Evolutionary conservation across 53 echinoderm and acorn worm species (phyloP), one percentile per base, ranked within the genome.

Genomic region (Antedon mediterranea): DNA sequence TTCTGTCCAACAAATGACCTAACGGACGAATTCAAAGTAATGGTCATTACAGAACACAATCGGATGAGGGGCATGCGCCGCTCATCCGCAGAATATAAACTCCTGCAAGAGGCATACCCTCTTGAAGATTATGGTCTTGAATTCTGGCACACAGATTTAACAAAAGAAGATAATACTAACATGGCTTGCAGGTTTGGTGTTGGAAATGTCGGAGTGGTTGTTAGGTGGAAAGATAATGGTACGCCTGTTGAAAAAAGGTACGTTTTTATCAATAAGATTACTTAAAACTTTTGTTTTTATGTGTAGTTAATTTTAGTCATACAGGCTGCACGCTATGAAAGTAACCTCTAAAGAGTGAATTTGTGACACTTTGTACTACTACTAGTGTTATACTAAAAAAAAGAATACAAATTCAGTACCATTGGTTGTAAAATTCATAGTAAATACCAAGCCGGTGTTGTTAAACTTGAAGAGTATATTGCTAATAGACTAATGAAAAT

Each of bases 71-170:
- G 97, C 32, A 97, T 98, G 98, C 86, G 82, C 33, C 79, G 70
- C 32, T 37, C 78, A 28, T 82, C 82, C 30, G 91, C 98, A 3
- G 84, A 88, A 72, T 74, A 86, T 34, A 81, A 82, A 23, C 82
- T 98, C 78, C 81, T 98, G 3, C 85, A 90, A 75, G 98, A 93
- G 44, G 78, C 76, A 15, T 78, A 81, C 28, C 73, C 79, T 6
- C 74, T 90, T 76, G 92, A 98, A 57, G 86, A 86, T 14, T 98
- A 89, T 41, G 98, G 98, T 23, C 75, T 92, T 80, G 92, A 98
- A 73, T 86, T 76, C 29, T 92, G 80, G 74, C 44, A 76, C 20
- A 88, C 86, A 57, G 57, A 57, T 3, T 57, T 57, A 57, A 15
- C 23, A 15, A 13, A 23, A 57, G 57, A 26, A 6, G 57, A 41